A percentile compares a stretch with the other conserved stretches of the same genome.
These are phyloP conservation scores for Protophormia terraenovae DNA, from an alignment of 2,888 invertebrate species.

Conservation along the genomic window DNA sequence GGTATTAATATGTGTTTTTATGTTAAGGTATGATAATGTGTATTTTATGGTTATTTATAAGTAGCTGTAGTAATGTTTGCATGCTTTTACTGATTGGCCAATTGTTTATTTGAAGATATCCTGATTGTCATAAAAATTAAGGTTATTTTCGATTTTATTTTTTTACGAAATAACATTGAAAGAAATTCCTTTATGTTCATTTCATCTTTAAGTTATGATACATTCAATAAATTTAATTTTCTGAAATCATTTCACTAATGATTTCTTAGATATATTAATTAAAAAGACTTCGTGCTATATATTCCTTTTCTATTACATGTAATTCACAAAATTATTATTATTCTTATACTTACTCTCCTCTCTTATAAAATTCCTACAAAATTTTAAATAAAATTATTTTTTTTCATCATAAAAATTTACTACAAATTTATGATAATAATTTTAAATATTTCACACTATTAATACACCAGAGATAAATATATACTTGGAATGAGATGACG, in stretches of 20 bases:
- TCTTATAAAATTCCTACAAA: background rate
- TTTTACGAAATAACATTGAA: no score
- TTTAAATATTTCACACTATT: conserved; percentile 21
- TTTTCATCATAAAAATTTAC: conserved; percentile 5
- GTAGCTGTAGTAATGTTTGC: background rate
- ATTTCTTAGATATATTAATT: no score
- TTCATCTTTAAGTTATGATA: no score
- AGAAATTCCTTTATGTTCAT: no score
- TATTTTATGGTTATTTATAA: background rate
- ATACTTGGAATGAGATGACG: background rate
- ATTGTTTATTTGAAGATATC: background rate
- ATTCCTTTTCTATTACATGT: background rate
- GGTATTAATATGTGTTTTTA: no score
- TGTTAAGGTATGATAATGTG: background rate
- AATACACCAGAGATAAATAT: background rate
- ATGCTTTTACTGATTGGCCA: background rate
- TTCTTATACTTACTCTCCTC: background rate
- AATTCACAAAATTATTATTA: background rate
- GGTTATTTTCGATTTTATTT: no score
- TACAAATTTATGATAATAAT: conserved; percentile 29
- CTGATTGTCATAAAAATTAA: background rate
- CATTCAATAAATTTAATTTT: no score
- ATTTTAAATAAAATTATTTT: background rate
- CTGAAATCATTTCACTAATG: no score
- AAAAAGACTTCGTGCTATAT: no score